These are phyloP conservation scores for Elephantulus edwardii DNA, from an alignment of 2,113 vertebrate genomes.

Conservation along the genomic window DNA sequence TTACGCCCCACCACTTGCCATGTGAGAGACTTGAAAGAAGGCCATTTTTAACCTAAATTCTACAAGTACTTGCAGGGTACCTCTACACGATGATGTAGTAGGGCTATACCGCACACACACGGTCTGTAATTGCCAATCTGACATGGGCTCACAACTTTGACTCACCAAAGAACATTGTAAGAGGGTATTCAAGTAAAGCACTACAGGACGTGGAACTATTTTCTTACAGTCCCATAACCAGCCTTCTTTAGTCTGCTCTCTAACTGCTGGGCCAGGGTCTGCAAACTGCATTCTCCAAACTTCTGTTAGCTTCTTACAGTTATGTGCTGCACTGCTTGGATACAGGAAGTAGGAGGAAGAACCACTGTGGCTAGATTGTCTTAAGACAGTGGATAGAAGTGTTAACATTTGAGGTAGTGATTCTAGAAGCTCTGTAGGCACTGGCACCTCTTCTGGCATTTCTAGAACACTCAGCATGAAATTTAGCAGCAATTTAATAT, in stretches of 20 bases:
- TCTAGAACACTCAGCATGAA: background rate
- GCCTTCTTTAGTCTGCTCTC: background rate
- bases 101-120: background rate
- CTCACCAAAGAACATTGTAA: background rate
- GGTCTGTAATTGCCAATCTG: background rate
- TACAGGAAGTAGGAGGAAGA: background rate
- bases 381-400: background rate
- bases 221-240: background rate
- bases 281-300: too few species aligned
- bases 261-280: background rate
- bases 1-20: background rate
- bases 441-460: background rate
- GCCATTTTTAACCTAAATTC: background rate
- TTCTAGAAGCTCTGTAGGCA: background rate
- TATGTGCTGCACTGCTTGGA: background rate
- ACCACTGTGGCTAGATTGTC: background rate
- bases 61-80: conserved; percentile 20
- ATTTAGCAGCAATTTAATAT: background rate
- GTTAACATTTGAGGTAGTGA: background rate
- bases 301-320: background rate
- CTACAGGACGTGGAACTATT: background rate
- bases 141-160: background rate
- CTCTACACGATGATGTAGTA: background rate
- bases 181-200: background rate
- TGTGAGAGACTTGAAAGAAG: background rate